phyloP scores from a whole-genome alignment of 2,888 invertebrate genomes.

The Campopleginae sp. region DNA sequence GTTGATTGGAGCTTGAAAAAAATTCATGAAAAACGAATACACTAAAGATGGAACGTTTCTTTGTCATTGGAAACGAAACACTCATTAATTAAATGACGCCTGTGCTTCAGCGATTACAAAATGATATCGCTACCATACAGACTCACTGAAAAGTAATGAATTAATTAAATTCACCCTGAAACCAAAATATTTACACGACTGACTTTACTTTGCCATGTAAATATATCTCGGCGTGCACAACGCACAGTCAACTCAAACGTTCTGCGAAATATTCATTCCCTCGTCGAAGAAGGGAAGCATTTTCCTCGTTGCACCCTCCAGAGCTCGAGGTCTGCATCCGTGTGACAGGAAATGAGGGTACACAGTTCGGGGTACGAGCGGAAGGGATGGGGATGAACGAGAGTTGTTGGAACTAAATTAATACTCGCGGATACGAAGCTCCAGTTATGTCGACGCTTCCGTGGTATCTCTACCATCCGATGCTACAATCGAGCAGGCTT shows the following conservation, averaged over 20 bases:
- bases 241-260: slow-evolving; percentile 2
- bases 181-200: slow-evolving; percentile 17
- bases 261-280: slow-evolving; percentile 13
- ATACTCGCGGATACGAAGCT: slow-evolving; percentile 73
- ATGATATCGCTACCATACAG: neutral
- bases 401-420: slow-evolving; percentile 73
- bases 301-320: slow-evolving; percentile 10
- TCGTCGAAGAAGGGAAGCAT: slow-evolving; percentile 26
- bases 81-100: neutral
- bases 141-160: neutral
- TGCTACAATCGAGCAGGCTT: slow-evolving; percentile 19
- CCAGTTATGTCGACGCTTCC: slow-evolving; percentile 72
- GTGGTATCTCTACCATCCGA: slow-evolving; percentile 53
- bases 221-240: slow-evolving; percentile 4
- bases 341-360: slow-evolving; percentile 19
- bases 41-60: neutral
- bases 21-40: neutral
- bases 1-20: neutral
- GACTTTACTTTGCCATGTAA: slow-evolving; percentile 7
- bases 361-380: slow-evolving; percentile 12
- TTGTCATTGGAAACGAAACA: neutral
- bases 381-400: slow-evolving; percentile 42
- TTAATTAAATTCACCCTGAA: slow-evolving; percentile 11
- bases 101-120: slow-evolving; percentile 1
- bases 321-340: neutral